Evolutionary conservation across 2,888 invertebrate genomes (phyloP).

Genomic region (Pyrochroa serraticornis): DNA sequence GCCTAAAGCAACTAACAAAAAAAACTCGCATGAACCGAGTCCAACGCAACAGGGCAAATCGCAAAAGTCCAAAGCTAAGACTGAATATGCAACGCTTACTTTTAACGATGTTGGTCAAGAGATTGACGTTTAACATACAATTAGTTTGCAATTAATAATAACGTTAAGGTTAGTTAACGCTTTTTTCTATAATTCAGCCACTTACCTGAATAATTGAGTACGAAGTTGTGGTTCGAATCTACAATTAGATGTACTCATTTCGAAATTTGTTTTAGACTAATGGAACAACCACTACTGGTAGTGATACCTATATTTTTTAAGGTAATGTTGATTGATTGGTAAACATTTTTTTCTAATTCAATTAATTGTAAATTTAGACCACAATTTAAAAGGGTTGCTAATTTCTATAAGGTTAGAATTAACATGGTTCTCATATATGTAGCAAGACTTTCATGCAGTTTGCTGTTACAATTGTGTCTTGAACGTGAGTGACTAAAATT

Average conservation of each 20-base stretch:
- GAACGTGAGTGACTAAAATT: too few species aligned
- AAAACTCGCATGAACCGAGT: constrained; percentile 38
- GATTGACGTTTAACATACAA: constrained; percentile 67
- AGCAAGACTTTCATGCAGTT: too few species aligned
- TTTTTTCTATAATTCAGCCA: constrained; percentile 8
- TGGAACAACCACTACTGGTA: constrained; percentile 70
- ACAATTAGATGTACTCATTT: constrained; percentile 38
- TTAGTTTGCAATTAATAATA: constrained; percentile 41
- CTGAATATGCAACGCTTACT: constrained; percentile 70
- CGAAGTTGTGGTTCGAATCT: constrained; percentile 42
- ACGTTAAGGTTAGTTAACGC: constrained; percentile 46
- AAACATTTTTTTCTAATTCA: constrained; percentile 4
- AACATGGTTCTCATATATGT: too few species aligned
- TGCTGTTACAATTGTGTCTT: too few species aligned
- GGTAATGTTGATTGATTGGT: constrained; percentile 47
- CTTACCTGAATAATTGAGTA: constrained; percentile 7
- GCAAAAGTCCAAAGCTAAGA: constrained; percentile 57
- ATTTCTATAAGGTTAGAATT: constrained; percentile 10
- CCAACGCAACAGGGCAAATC: constrained; percentile 39
- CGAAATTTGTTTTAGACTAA: constrained; percentile 69
- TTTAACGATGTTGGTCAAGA: constrained; percentile 72
- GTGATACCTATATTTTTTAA: constrained; percentile 89
- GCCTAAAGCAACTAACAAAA: constrained; percentile 47
- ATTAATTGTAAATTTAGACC: constrained; percentile 40
- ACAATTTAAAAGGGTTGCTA: constrained; percentile 24